Conservation (phyloP, 1,140 invertebrate species). For the Leguminivora glycinivorella region DNA sequence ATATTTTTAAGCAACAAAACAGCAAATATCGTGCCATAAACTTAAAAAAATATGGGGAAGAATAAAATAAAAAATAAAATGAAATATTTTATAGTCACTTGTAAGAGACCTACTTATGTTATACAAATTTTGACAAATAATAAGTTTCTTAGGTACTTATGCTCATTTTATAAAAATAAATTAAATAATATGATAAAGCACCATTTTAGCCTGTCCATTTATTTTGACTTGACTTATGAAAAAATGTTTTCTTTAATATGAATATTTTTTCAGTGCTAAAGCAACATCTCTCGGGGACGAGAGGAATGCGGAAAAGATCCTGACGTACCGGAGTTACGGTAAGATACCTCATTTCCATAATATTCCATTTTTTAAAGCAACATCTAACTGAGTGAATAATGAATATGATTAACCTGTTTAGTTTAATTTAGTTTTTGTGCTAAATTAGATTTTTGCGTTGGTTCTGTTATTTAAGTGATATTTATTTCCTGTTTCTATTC, state of each 20-base stretch:
- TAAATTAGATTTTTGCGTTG: neutral
- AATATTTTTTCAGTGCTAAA: constrained; percentile 22
- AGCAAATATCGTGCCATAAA: too few relatives aligned
- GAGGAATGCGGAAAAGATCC: neutral
- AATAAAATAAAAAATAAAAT: too few relatives aligned
- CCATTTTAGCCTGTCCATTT: neutral
- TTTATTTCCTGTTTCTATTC: too few relatives aligned
- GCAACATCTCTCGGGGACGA: constrained; percentile 4
- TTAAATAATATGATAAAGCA: neutral
- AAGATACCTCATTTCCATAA: constrained; percentile 20
- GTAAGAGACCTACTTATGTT: too few relatives aligned
- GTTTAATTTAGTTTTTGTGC: neutral
- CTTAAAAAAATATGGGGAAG: too few relatives aligned
- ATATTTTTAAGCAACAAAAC: too few relatives aligned
- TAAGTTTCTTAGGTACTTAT: too few relatives aligned
- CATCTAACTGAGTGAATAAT: neutral
- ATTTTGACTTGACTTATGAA: neutral
- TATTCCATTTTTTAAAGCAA: neutral
- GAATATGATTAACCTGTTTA: neutral
- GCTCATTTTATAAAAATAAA: too few relatives aligned
- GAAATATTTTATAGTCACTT: too few relatives aligned
- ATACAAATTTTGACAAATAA: too few relatives aligned
- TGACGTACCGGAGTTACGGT: constrained; percentile 14
- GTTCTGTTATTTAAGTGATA: neutral
- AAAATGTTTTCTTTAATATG: neutral